Conservation (phyloP, 2,113 vertebrate genomes). For the Thomomys bottae region DNA sequence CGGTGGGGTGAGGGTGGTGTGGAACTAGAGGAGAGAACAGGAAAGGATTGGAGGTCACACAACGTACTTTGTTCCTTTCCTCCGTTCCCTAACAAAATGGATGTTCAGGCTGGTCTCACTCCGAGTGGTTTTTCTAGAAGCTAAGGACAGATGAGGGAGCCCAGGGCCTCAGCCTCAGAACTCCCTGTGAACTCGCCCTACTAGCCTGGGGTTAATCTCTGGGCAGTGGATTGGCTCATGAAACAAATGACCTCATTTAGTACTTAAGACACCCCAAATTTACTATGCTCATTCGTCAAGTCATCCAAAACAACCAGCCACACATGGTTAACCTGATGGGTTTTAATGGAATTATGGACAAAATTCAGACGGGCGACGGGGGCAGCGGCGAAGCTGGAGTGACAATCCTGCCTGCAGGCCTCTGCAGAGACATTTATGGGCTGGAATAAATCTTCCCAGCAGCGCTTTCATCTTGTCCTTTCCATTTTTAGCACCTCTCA, state of each 20-base stretch:
- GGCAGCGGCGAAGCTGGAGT: constrained; percentile 1
- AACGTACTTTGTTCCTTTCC: background rate
- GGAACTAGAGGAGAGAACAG: too few species aligned
- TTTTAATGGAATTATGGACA: constrained; percentile 45
- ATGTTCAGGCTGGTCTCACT: background rate
- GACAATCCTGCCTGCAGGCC: background rate
- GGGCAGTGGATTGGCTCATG: constrained; percentile 75
- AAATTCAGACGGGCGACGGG: constrained; percentile 45
- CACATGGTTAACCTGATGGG: background rate
- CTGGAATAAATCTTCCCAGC: constrained; percentile 42
- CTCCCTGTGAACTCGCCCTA: constrained; percentile 60
- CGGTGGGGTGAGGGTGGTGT: background rate
- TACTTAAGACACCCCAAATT: constrained; percentile 74
- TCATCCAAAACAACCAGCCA: constrained; percentile 61
- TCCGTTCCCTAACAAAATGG: background rate
- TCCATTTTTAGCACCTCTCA: constrained; percentile 72
- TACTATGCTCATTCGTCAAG: constrained; percentile 79
- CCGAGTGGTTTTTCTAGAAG: constrained; percentile 22
- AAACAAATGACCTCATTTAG: constrained; percentile 79
- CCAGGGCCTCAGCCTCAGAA: background rate
- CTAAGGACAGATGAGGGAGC: constrained; percentile 56
- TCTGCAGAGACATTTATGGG: constrained; percentile 22
- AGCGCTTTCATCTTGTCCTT: constrained; percentile 67
- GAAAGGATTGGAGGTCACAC: background rate
- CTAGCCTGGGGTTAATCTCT: constrained; percentile 74